Conservation (phyloP, 2,888 invertebrate species). For the Melieria omissa region DNA sequence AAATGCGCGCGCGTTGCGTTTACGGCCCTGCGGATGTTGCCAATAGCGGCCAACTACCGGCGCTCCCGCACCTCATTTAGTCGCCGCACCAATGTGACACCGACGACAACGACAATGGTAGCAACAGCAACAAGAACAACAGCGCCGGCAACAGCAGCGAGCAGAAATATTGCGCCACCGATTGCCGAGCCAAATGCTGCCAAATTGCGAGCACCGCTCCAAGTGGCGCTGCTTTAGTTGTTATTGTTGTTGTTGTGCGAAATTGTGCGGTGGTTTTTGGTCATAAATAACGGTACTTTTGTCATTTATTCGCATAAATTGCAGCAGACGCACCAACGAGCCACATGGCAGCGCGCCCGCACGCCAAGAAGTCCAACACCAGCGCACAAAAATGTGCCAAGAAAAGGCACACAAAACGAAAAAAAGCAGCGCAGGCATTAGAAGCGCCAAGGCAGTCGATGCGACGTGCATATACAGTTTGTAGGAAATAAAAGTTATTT, state of each 20-base stretch:
- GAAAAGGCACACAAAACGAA: too few species aligned
- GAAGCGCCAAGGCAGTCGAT: too few species aligned
- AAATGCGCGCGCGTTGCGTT: constrained; percentile 24
- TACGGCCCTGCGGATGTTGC: constrained; percentile 13
- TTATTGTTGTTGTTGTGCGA: constrained; percentile 29
- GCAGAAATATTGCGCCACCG: constrained; percentile 27
- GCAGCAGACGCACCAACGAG: constrained; percentile 39
- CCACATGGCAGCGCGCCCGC: too few species aligned
- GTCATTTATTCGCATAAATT: constrained; percentile 55
- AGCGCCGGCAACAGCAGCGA: constrained; percentile 20
- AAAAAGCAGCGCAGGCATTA: too few species aligned
- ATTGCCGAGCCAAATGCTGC: constrained; percentile 30
- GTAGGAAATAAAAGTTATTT: too few species aligned
- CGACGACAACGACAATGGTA: constrained; percentile 13
- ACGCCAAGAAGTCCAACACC: too few species aligned
- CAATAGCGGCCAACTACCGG: constrained; percentile 18
- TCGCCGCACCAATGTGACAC: constrained; percentile 26
- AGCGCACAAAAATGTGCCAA: too few species aligned
- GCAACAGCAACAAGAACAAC: not conserved
- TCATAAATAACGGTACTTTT: constrained; percentile 66
- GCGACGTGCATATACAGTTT: too few species aligned
- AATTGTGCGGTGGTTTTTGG: constrained; percentile 41
- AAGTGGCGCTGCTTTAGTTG: not conserved
- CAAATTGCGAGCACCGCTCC: constrained; percentile 23
- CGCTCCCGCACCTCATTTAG: constrained; percentile 18